phyloP scores from a whole-genome alignment of 2,888 invertebrate species.

The Tortrix viridana region DNA sequence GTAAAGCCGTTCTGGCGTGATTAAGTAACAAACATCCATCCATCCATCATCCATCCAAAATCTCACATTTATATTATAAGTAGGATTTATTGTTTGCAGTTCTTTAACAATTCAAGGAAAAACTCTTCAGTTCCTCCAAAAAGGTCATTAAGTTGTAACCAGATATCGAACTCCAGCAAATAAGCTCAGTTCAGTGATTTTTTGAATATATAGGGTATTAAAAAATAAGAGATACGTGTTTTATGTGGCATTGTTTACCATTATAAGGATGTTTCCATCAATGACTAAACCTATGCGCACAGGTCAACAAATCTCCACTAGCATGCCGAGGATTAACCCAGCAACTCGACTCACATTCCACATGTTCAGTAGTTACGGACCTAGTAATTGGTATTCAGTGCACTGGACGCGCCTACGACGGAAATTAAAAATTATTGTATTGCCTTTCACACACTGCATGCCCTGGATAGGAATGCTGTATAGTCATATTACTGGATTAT shows the following conservation, averaged over 20 bases:
- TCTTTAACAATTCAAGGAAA: too few species aligned
- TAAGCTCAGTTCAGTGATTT: too few species aligned
- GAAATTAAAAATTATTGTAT: conserved; percentile 78
- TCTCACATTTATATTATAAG: too few species aligned
- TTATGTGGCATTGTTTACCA: not conserved
- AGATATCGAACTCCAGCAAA: too few species aligned
- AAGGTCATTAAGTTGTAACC: too few species aligned
- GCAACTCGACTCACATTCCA: conserved; percentile 60
- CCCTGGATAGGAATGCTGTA: conserved; percentile 14
- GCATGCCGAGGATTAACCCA: conserved; percentile 47
- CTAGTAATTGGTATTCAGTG: conserved; percentile 78
- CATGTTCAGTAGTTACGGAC: conserved; percentile 65
- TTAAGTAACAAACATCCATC: too few species aligned
- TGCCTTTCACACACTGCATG: conserved; percentile 52
- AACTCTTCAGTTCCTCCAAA: too few species aligned
- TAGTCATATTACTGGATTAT: not conserved
- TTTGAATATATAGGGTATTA: too few species aligned
- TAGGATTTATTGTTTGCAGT: too few species aligned
- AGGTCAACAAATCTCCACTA: conserved; percentile 35
- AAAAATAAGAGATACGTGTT: too few species aligned
- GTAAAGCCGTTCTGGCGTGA: too few species aligned
- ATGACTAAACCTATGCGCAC: conserved; percentile 7
- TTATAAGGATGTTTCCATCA: not conserved
- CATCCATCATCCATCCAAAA: too few species aligned
- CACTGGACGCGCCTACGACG: conserved; percentile 60